Conservation (phyloP, 2,113 vertebrate species). For the Sakesphorus luctuosus region DNA sequence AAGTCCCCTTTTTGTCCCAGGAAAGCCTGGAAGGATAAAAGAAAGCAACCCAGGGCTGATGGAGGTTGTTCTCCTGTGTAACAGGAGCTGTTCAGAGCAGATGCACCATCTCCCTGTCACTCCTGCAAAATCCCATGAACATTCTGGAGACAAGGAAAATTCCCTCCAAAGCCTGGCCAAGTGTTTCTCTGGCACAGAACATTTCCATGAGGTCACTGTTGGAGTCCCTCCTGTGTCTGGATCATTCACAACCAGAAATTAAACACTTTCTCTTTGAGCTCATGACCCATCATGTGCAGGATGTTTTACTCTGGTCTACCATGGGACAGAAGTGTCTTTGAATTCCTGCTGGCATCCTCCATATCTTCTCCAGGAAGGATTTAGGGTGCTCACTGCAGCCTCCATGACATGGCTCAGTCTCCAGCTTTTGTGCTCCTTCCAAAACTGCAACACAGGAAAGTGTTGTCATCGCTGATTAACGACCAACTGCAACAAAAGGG, state of each 20-base stretch:
- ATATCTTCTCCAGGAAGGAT: neutral
- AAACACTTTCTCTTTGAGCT: neutral
- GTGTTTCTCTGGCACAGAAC: slow-evolving; percentile 1
- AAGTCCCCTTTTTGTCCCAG: neutral
- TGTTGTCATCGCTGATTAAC: neutral
- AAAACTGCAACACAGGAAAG: neutral
- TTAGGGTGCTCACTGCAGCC: neutral
- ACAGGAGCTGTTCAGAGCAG: neutral
- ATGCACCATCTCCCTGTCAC: neutral
- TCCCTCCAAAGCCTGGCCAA: neutral
- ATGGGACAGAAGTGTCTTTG: accelerated
- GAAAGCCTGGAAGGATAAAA: neutral
- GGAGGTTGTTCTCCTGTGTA: neutral
- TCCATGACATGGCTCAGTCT: neutral
- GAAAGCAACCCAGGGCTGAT: accelerated
- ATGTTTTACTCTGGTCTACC: accelerated
- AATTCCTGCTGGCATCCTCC: neutral
- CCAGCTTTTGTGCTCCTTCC: neutral
- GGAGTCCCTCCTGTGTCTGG: slow-evolving; percentile 1
- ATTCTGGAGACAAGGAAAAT: neutral
- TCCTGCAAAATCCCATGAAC: neutral
- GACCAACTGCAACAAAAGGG: neutral
- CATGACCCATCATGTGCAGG: neutral
- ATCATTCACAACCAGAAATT: neutral
- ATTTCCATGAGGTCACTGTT: slow-evolving; percentile 16